Evolutionary conservation across 2,113 vertebrate genomes (phyloP), one percentile per base, ranked within the genome.

Genomic region (Pseudopipra pipra): DNA sequence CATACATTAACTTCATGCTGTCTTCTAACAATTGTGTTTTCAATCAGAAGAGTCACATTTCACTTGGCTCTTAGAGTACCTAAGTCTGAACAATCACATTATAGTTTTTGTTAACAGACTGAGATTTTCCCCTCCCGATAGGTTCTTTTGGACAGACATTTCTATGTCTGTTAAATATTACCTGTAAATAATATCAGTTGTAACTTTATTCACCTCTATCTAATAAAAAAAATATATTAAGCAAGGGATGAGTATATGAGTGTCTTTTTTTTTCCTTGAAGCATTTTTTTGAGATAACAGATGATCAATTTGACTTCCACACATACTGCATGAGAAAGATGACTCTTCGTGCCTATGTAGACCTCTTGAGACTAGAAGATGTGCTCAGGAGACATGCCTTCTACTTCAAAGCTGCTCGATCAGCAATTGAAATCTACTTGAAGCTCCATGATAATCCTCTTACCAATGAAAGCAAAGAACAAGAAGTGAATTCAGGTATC

Each of bases 261-360:
- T 22, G 27, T 61, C 23, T 25, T 47, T 76, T 44, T 44, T 79
- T 27, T 95, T 66, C 24, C 85, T 98, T 90, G 23, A 94, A 98
- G 98, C 98, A 98, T 96, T 98, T 98, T 96, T 98, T 98, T 97
- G 98, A 98, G 96, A 98, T 98, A 95, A 98, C 98, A 0, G 98
- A 98, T 76, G 98, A 98, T 96, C 98, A 98, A 0, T 98, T 98
- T 97, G 98, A 98, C 92, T 98, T 98, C 96, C 98, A 98, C 90
- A 98, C 98, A 1, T 98, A 98, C 83, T 98, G 98, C 92, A 98
- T 98, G 98, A 98, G 98, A 92, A 98, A 98, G 94, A 98, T 98
- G 98, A 98, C 98, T 67, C 97, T 98, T 58, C 97, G 98, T 96
- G 98, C 98, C 92, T 98, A 98, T 25, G 98, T 98, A 90, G 98